Conservation (phyloP, 2,888 invertebrate species). For the Clunio marinus region DNA sequence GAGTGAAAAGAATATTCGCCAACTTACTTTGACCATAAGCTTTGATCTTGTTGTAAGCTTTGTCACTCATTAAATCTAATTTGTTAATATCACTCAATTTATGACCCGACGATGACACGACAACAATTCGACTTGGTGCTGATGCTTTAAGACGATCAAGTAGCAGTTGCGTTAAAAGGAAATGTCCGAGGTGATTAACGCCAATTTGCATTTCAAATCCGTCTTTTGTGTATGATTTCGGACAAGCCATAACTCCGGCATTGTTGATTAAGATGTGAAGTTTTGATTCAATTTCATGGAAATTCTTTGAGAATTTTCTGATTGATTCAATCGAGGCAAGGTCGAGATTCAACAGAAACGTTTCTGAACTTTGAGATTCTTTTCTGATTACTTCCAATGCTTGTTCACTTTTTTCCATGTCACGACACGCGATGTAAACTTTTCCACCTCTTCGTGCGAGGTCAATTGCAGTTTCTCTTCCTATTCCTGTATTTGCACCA, state of each 20-base stretch:
- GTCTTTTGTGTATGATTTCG: constrained; percentile 62
- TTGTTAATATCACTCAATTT: constrained; percentile 60
- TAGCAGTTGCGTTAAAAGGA: constrained; percentile 69
- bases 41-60: constrained; percentile 58
- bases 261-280: constrained; percentile 75
- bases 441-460: constrained; percentile 71
- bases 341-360: constrained; percentile 72
- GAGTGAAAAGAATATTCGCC: constrained; percentile 70
- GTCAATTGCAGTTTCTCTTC: constrained; percentile 67
- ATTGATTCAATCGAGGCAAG: constrained; percentile 69
- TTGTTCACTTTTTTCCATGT: constrained; percentile 71
- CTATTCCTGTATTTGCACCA: constrained; percentile 79
- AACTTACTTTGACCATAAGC: constrained; percentile 79
- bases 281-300: constrained; percentile 58
- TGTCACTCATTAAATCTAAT: constrained; percentile 65
- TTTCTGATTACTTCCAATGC: constrained; percentile 63
- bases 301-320: constrained; percentile 58
- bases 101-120: constrained; percentile 66
- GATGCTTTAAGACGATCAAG: constrained; percentile 66
- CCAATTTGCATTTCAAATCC: constrained; percentile 79
- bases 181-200: constrained; percentile 78
- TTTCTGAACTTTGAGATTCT: constrained; percentile 64
- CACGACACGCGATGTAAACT: constrained; percentile 82
- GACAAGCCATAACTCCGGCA: constrained; percentile 74
- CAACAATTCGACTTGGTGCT: constrained; percentile 66